These are phyloP conservation scores for Trilocha varians DNA, from an alignment of 2,888 invertebrate genomes.

Conservation along the genomic window DNA sequence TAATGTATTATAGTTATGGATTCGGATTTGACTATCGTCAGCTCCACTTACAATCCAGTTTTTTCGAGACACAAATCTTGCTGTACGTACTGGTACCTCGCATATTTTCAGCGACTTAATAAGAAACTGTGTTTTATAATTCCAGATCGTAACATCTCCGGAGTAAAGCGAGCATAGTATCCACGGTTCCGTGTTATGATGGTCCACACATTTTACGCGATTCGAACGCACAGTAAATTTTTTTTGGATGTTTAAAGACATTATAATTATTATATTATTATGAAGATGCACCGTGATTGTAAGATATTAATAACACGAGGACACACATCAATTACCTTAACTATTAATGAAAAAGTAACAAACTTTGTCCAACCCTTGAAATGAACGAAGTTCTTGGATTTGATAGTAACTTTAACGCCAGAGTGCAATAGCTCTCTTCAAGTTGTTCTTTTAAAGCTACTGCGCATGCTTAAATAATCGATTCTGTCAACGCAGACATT, in stretches of 20 bases:
- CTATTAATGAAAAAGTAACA: too few species aligned
- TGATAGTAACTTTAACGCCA: too few species aligned
- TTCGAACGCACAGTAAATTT: too few species aligned
- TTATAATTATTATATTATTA: too few species aligned
- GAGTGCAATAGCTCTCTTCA: too few species aligned
- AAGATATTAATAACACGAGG: too few species aligned
- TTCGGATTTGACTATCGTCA: slow-evolving; percentile 92
- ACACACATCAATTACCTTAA: too few species aligned
- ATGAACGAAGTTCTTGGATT: too few species aligned
- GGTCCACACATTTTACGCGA: neutral
- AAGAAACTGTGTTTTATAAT: neutral
- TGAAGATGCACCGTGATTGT: too few species aligned
- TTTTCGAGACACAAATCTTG: slow-evolving; percentile 94
- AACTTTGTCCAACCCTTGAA: too few species aligned
- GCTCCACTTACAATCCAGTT: slow-evolving; percentile 99
- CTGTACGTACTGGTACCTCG: slow-evolving; percentile 72
- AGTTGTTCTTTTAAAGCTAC: too few species aligned
- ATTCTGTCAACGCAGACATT: neutral
- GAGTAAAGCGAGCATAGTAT: neutral
- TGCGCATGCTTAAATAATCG: neutral
- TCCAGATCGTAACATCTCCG: neutral
- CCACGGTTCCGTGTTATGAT: neutral
- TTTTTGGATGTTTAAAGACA: too few species aligned
- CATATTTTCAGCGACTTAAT: neutral
- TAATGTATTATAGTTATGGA: slow-evolving; percentile 97